phyloP scores from a whole-genome alignment of 2,113 vertebrate genomes.

The Macrotus californicus region DNA sequence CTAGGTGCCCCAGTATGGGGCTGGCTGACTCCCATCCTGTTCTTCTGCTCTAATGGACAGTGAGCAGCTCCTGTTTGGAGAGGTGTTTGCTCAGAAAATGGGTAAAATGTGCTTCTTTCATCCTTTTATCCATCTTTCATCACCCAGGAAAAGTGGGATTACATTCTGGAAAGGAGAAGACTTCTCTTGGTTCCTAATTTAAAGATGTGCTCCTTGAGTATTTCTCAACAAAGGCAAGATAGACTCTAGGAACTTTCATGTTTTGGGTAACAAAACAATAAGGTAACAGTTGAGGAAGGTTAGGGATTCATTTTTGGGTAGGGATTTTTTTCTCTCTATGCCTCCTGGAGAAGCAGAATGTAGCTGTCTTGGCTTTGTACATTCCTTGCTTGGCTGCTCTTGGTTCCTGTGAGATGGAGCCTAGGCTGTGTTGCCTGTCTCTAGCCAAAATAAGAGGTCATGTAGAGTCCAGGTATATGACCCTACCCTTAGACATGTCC shows the following conservation, averaged over 20 bases:
- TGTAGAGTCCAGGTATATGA: not conserved
- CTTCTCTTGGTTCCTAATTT: not conserved
- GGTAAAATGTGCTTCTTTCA: not conserved
- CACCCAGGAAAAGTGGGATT: not conserved
- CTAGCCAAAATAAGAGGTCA: not conserved
- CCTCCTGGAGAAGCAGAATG: not conserved
- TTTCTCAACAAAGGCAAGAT: accelerated
- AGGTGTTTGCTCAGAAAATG: not conserved
- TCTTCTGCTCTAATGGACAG: not conserved
- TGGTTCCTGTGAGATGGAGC: not conserved
- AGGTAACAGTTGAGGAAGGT: not conserved
- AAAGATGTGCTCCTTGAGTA: not conserved
- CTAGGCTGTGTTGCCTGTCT: not conserved
- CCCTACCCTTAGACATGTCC: not conserved
- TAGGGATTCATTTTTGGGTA: not conserved
- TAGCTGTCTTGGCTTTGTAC: not conserved
- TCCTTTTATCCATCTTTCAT: not conserved
- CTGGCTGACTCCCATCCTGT: too few relatives aligned
- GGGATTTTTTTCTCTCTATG: not conserved
- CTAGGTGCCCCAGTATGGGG: not conserved
- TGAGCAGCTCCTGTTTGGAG: not conserved
- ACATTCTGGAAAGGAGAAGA: not conserved
- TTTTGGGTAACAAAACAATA: not conserved
- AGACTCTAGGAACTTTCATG: not conserved
- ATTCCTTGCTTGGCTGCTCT: not conserved